Base-by-base conservation (phyloP, 2,888 invertebrate species). In the Chymomyza procnemis region DNA sequence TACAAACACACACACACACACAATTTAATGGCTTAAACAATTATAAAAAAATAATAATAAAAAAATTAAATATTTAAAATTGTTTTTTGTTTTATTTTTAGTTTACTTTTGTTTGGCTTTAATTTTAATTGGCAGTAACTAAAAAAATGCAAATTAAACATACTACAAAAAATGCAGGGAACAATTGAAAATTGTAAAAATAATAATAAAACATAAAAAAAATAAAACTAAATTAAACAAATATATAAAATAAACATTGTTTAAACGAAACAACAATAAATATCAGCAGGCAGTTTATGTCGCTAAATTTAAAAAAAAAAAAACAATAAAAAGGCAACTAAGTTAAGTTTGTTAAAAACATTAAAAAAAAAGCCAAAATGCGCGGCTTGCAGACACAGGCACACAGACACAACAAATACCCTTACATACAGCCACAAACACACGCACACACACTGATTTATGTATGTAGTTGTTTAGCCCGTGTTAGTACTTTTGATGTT, bases 111-210 rank as follows among this genome's bases (percentile, higher is more conserved):
- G 14, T 41, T 58, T n/a, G n/a, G n/a, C n/a, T n/a, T 18, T 58
- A 41, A 12, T 48, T 61, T 64, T 66, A 66, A 63, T 71, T 71
- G 67, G 69, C 75, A 46, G 75, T 56, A 64, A n/a, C n/a, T 68
- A 65, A 56, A 72, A 73, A 69, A 22, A 22, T 54, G 54, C 19
- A 54, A 21, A 71, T 80, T 67, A 65, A 63, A 74, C 75, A 69
- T 67, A 75, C 76, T 73, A 86, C 81, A 81, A 84, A 73, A 70
- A 86, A 87, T 84, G 84, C 84, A 84, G 84, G 84, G 87, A 84
- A 87, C 84, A 84, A 84, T 84, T 84, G 70, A 80, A 87, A 87
- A 84, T 84, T 84, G 87, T 87, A 87, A 84, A 74, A 71, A 70
- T 50, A 61, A 65, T n/a, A n/a, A n/a, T n/a, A n/a, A 69, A 56